Base-by-base conservation (phyloP, 2,797 vertebrate species). In the Syndactyla subalaris region DNA sequence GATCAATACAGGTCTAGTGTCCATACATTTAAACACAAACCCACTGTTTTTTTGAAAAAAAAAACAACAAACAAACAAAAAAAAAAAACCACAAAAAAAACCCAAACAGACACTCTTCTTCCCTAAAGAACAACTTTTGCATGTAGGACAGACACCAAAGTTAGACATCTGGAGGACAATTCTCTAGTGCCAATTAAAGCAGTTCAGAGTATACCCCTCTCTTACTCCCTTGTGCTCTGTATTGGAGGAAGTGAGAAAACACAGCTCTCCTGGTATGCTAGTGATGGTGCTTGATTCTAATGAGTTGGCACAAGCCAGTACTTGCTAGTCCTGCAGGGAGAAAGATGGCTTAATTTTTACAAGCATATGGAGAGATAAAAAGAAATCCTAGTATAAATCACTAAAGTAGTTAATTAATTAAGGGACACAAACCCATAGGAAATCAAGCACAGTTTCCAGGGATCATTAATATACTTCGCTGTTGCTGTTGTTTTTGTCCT, bases 321-420 rank as follows among this genome's bases (percentile, higher is more conserved):
- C 55, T 73, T 76, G 39, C 34, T 89, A 29, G 6, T 83, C 57
- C 58, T 86, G 46, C 32, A 83, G 82, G 58, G 72, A 87, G 70
- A 92, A 91, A 38, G 65, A 92, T 73, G 39, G 36, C 29, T 94
- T 95, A 62, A 78, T 90, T 95, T 78, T 94, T 75, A 78, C 51
- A 85, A 89, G 38, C 41, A 38, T 75, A 61, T 36, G 27, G 68
- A 65, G 72, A 74, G 32, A 78, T 68, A 83, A 88, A 54, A 95
- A 77, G 36, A 65, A 68, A 85, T 72, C 62, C 61, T 72, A 45
- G 24, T 39, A 80, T 80, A 93, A 91, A 81, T 90, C 39, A 81
- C 58, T 51, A 73, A 3, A 89, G 87, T 62, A 88, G 34, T 88
- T 91, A 91, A 84, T 93, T 89, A 89, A 89, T 91, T 92, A 91